phyloP scores from a whole-genome alignment of 92 coral and sea anemone species.

The Bergia sp. region DNA sequence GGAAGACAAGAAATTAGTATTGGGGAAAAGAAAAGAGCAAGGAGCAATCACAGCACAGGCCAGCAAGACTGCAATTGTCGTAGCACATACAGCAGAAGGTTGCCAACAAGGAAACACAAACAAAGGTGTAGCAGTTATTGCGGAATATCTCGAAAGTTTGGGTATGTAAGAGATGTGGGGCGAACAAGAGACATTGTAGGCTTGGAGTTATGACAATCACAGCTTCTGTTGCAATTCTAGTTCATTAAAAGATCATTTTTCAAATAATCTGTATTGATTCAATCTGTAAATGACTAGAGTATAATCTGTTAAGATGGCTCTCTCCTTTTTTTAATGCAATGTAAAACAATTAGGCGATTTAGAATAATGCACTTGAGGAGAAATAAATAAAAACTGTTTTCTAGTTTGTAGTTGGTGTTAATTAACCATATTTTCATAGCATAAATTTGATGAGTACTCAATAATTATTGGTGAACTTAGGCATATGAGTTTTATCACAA shows the following conservation, averaged over 20 bases:
- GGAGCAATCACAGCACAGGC: conserved; percentile 66
- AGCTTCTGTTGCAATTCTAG: conserved; percentile 28
- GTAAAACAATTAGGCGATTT: background rate
- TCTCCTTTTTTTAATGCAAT: conserved; percentile 3
- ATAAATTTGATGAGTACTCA: background rate
- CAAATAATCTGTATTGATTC: conserved; percentile 32
- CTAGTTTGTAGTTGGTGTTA: background rate
- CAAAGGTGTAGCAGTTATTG: conserved; percentile 72
- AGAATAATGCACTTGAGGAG: background rate
- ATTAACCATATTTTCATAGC: background rate
- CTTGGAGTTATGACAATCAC: background rate
- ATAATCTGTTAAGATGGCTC: background rate
- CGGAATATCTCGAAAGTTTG: conserved; percentile 71
- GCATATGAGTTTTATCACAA: background rate
- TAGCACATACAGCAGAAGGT: conserved; percentile 62
- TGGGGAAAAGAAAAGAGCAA: conserved; percentile 46
- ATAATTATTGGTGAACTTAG: background rate
- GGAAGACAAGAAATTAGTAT: conserved; percentile 58
- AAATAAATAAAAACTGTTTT: background rate
- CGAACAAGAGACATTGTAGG: conserved; percentile 19
- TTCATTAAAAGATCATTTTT: background rate
- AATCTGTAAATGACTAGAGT: conserved; percentile 5
- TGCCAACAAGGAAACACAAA: conserved; percentile 74
- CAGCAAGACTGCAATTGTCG: conserved; percentile 69
- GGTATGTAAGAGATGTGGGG: conserved; percentile 40